phyloP scores from a whole-genome alignment of 2,113 vertebrate genomes.

The Anseranas semipalmata region DNA sequence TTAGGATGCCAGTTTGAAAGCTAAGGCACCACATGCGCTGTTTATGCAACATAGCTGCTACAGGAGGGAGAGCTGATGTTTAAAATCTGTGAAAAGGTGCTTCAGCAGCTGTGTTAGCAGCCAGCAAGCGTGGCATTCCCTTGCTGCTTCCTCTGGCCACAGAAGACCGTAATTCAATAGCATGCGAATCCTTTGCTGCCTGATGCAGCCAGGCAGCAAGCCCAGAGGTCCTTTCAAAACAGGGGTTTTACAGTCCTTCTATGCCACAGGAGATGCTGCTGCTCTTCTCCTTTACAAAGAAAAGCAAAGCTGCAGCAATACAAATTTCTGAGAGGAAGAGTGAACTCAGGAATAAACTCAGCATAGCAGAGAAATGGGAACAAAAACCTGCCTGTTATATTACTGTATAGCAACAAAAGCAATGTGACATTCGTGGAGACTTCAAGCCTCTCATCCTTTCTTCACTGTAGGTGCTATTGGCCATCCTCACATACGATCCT shows the following conservation, averaged over 20 bases:
- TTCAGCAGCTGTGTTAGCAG: not conserved
- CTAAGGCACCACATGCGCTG: not conserved
- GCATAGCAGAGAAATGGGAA: not conserved
- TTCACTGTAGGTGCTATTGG: not conserved
- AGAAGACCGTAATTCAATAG: constrained; percentile 34
- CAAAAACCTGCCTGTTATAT: not conserved
- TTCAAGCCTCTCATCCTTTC: not conserved
- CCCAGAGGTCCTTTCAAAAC: constrained; percentile 67
- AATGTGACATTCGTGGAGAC: not conserved
- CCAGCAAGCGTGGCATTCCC: not conserved
- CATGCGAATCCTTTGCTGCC: constrained; percentile 45
- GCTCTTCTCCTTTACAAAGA: constrained; percentile 42
- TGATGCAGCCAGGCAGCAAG: constrained; percentile 35
- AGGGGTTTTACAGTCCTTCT: constrained; percentile 47
- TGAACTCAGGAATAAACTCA: not conserved
- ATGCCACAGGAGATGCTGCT: constrained; percentile 34
- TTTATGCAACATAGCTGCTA: not conserved
- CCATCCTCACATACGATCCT: not conserved
- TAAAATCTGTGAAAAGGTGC: constrained; percentile 5
- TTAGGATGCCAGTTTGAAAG: not conserved
- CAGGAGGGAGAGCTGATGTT: not conserved
- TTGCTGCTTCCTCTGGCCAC: not conserved
- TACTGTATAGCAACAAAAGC: not conserved
- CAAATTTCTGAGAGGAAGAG: not conserved
- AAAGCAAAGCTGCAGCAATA: not conserved